These are phyloP conservation scores for Ameiurus melas DNA, from an alignment of 2,113 vertebrate species.

Conservation along the genomic window DNA sequence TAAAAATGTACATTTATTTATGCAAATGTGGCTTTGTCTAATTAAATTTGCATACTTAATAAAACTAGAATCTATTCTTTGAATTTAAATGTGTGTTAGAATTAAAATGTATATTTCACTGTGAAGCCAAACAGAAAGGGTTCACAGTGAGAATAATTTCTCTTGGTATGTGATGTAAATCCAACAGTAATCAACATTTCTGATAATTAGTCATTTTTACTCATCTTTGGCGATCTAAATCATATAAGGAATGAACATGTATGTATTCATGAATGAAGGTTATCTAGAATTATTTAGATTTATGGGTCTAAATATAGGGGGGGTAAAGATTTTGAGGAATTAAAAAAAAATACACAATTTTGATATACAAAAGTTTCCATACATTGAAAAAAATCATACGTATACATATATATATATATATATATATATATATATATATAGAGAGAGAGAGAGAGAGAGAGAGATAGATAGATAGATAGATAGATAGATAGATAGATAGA, in stretches of 20 bases:
- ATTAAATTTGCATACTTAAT: background rate
- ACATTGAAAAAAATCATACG: too few species aligned
- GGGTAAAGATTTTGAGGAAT: too few species aligned
- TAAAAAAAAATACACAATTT: too few species aligned
- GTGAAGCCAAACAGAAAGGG: too few species aligned
- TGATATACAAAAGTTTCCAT: too few species aligned
- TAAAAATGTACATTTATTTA: background rate
- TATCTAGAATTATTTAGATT: background rate
- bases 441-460: too few species aligned
- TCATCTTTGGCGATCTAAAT: background rate
- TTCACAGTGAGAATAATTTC: conserved; percentile 12
- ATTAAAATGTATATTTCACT: background rate
- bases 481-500: too few species aligned
- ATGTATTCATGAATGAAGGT: background rate
- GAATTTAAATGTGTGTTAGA: background rate
- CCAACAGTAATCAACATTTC: conserved; percentile 16
- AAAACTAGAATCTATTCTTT: background rate
- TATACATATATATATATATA: too few species aligned
- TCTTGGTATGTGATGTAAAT: background rate
- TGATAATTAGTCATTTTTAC: conserved; percentile 31
- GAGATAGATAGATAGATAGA: too few species aligned
- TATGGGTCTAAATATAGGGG: background rate
- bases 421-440: too few species aligned
- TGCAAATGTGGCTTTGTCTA: background rate
- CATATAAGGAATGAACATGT: background rate